Base-by-base conservation (phyloP, 2,113 vertebrate species). In the Meriones unguiculatus region DNA sequence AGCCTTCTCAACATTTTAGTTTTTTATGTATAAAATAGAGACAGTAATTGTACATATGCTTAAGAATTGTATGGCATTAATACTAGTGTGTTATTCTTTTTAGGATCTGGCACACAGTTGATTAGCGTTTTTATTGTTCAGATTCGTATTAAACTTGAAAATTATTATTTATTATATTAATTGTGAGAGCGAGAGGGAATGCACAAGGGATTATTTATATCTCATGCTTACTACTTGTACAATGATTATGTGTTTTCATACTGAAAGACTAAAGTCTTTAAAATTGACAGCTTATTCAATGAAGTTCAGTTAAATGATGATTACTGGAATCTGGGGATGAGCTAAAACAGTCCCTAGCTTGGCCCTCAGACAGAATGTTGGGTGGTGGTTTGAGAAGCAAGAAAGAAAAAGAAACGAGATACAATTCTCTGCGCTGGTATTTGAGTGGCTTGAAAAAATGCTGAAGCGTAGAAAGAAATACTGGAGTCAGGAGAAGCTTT, bases 31-130 rank as follows among this genome's bases (percentile, higher is more conserved):
- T 67, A 64, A 76, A 82, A 59, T 32, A 69, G 30, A 92, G 46
- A 89, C 35, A 85, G 73, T 59, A 75, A 52, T 93, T 87, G 10
- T 57, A 76, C 13, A 46, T 64, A 38, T 89, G 30, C 24, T 59
- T 41, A 57, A 84, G 11, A 52, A 50, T n/a, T 82, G 5, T 64
- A 52, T 73, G 76, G 54, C 15, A 35, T 82, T 65, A 90, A 7
- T 4, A 70, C 89, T 97, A 65, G 81, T 82, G 73, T 22, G 84
- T 89, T 50, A 65, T 90, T 92, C 59, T 20, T 70, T 86, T 89
- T 86, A 52, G 7, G 78, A 52, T 87, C 38, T 77, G 25, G 25
- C 24, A 87, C 30, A 64, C 7, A 57, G 92, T 85, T 41, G 9
- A 14, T 84, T 59, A 88, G 11, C 32, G 12, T 73, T 84, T 28